Evolutionary conservation across 1,140 invertebrate species (phyloP).

Genomic region (Eriosoma lanigerum): DNA sequence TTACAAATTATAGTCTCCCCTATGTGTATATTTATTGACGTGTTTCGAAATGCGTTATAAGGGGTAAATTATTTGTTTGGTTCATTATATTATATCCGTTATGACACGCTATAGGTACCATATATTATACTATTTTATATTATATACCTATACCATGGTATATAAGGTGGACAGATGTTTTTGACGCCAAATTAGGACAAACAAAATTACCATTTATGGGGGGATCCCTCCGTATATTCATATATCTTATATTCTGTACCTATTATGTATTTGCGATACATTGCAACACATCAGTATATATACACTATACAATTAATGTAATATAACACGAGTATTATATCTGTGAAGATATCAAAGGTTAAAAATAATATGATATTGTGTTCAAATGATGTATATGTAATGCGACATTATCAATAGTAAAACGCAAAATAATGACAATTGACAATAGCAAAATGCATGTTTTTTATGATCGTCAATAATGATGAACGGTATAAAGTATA

Average conservation of each 20-base stretch:
- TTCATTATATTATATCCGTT: slow-evolving; percentile 41
- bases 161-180: slow-evolving; percentile 38
- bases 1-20: background rate
- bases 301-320: slow-evolving; percentile 8
- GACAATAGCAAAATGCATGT: no score
- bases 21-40: background rate
- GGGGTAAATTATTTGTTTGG: slow-evolving; percentile 36
- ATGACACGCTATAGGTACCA: background rate
- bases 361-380: no score
- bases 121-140: slow-evolving; percentile 3
- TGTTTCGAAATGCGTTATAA: slow-evolving; percentile 15
- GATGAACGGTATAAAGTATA: no score
- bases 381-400: no score
- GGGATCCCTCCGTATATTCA: background rate
- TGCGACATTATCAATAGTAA: no score
- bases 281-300: background rate
- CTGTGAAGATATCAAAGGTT: background rate
- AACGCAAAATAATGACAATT: no score
- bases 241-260: background rate
- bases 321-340: background rate
- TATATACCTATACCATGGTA: background rate
- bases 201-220: slow-evolving; percentile 38
- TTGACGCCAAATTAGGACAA: slow-evolving; percentile 35
- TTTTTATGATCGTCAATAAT: no score
- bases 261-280: background rate